Conservation (phyloP, 53 echinoderm and acorn worm species). For the Hippasteria phrygiana region DNA sequence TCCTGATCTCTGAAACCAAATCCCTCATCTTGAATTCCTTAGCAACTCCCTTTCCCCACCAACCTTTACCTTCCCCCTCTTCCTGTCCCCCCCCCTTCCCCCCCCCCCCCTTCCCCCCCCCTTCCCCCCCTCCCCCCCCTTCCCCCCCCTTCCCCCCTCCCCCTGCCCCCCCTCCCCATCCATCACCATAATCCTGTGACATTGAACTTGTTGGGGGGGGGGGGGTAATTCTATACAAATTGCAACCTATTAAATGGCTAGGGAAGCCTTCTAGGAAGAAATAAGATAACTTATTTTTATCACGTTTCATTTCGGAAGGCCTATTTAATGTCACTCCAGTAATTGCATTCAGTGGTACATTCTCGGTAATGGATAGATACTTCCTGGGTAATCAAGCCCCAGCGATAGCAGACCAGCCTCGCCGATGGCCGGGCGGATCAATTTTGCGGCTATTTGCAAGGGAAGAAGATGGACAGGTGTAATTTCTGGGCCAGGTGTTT, state of each 20-base stretch:
- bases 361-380: conserved; percentile 35
- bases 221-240: too few relatives aligned
- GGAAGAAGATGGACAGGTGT: conserved; percentile 45
- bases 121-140: neutral
- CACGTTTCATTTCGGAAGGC: too few relatives aligned
- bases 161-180: conserved; percentile 1
- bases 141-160: too few relatives aligned
- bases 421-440: neutral
- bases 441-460: conserved; percentile 22
- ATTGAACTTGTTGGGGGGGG: neutral
- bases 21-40: neutral
- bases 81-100: conserved; percentile 12
- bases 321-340: conserved; percentile 3
- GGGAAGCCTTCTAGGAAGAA: neutral
- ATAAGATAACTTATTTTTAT: neutral
- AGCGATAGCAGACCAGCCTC: neutral
- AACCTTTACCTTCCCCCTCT: neutral
- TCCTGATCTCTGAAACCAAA: conserved; percentile 47
- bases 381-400: conserved; percentile 23
- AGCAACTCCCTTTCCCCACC: neutral
- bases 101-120: conserved; percentile 4
- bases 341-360: conserved; percentile 51
- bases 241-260: too few relatives aligned
- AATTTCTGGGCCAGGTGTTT: conserved; percentile 50
- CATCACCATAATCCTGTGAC: neutral